phyloP scores from a whole-genome alignment of 2,113 vertebrate species.

The Perca schrenkii region DNA sequence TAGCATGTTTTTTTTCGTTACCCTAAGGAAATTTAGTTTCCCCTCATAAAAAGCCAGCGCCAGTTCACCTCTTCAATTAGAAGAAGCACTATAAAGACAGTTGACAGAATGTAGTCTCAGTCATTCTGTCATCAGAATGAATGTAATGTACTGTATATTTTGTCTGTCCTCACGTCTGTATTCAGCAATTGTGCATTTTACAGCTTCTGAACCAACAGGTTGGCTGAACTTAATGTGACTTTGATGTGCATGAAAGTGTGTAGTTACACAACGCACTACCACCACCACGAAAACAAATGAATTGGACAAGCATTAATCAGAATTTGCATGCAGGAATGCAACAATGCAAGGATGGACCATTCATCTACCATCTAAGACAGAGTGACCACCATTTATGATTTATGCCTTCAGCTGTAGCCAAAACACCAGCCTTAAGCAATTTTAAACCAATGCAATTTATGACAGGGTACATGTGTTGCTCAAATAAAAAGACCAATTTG shows the following conservation, averaged over 20 bases:
- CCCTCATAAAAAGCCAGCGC: constrained; percentile 23
- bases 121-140: constrained; percentile 51
- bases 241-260: constrained; percentile 30
- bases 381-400: constrained; percentile 42
- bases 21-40: constrained; percentile 12
- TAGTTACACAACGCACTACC: not conserved
- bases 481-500: not conserved
- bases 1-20: not conserved
- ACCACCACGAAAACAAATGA: constrained; percentile 19
- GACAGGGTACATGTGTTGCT: not conserved
- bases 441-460: constrained; percentile 33
- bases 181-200: constrained; percentile 44
- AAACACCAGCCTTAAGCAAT: constrained; percentile 12
- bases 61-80: constrained; percentile 23
- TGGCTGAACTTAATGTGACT: constrained; percentile 53
- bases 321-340: constrained; percentile 36
- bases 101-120: constrained; percentile 11
- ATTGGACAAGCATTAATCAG: constrained; percentile 21
- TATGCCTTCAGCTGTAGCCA: constrained; percentile 13
- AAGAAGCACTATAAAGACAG: constrained; percentile 20
- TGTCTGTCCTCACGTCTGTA: constrained; percentile 28
- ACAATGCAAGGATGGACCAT: constrained; percentile 19
- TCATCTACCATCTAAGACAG: constrained; percentile 27
- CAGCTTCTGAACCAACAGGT: constrained; percentile 33
- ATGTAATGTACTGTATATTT: constrained; percentile 6